Conservation (phyloP, 1,140 invertebrate species). For the Drosophila chauvacae region DNA sequence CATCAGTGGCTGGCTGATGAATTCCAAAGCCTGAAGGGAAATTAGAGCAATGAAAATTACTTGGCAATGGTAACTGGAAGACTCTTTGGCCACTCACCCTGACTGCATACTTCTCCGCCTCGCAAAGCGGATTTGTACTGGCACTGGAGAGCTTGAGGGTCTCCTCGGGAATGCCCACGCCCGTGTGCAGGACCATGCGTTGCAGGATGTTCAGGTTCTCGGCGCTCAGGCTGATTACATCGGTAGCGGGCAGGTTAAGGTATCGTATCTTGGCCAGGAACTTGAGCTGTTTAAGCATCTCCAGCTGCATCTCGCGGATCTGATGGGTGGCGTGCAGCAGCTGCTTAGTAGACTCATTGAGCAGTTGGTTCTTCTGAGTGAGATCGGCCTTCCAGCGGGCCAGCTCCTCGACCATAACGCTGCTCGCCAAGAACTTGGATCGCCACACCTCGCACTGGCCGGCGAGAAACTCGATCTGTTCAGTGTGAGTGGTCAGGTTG, state of each 20-base stretch:
- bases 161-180: slow-evolving; percentile 78
- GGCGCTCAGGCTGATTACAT: slow-evolving; percentile 84
- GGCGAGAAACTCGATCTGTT: slow-evolving; percentile 95
- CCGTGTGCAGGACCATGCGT: slow-evolving; percentile 79
- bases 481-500: slow-evolving; percentile 93
- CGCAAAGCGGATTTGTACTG: slow-evolving; percentile 74
- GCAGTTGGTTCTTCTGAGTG: slow-evolving; percentile 90
- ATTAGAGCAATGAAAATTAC: neutral
- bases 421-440: slow-evolving; percentile 97
- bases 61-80: neutral
- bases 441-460: slow-evolving; percentile 98
- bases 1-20: slow-evolving; percentile 78
- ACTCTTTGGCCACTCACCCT: slow-evolving; percentile 53
- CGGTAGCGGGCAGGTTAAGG: slow-evolving; percentile 79
- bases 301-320: slow-evolving; percentile 89
- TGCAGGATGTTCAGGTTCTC: slow-evolving; percentile 81
- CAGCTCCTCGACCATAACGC: slow-evolving; percentile 95
- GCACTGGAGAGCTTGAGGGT: slow-evolving; percentile 65
- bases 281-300: slow-evolving; percentile 88
- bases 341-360: slow-evolving; percentile 90
- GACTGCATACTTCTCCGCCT: slow-evolving; percentile 81
- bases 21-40: slow-evolving; percentile 67
- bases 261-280: slow-evolving; percentile 76
- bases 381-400: slow-evolving; percentile 93
- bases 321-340: slow-evolving; percentile 90